Percentiles rank a stretch among this genome's conserved stretches.
Evolutionary conservation across 2,797 vertebrate species (phyloP).

Genomic region (Pelodytes ibericus): DNA sequence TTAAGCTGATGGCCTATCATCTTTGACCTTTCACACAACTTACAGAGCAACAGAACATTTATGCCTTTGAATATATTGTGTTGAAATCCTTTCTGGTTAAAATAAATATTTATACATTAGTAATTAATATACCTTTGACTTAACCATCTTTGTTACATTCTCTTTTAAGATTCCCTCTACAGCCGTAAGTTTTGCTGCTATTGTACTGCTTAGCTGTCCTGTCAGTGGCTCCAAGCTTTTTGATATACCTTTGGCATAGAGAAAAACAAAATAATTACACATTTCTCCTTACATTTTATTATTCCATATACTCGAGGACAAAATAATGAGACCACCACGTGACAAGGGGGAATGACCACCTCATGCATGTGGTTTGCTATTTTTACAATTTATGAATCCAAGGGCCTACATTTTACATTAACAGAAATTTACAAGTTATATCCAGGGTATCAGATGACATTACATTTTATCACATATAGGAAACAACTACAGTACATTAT

Average conservation of each 20-base stretch:
- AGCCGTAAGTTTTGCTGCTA: constrained; percentile 86
- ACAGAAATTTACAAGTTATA: neutral
- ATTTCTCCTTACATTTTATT: no score
- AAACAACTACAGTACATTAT: neutral
- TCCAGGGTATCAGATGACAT: neutral
- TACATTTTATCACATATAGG: neutral
- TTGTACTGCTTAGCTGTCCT: constrained; percentile 82
- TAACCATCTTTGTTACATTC: constrained; percentile 89
- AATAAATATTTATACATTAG: neutral
- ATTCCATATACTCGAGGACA: no score
- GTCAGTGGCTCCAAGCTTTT: constrained; percentile 90
- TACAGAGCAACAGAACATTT: no score
- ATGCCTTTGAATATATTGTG: no score
- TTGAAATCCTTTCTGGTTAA: neutral
- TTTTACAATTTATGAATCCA: neutral
- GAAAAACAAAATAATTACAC: neutral
- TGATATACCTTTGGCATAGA: constrained; percentile 80
- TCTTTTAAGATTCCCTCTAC: constrained; percentile 91
- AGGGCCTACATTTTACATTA: neutral
- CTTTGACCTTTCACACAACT: no score
- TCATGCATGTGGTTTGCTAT: no score
- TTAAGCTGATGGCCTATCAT: no score
- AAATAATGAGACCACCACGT: no score
- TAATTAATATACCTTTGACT: constrained; percentile 98
- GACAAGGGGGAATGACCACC: no score